Evolutionary conservation across 2,797 vertebrate species (phyloP).

Genomic region (Silurus lanzhouensis): DNA sequence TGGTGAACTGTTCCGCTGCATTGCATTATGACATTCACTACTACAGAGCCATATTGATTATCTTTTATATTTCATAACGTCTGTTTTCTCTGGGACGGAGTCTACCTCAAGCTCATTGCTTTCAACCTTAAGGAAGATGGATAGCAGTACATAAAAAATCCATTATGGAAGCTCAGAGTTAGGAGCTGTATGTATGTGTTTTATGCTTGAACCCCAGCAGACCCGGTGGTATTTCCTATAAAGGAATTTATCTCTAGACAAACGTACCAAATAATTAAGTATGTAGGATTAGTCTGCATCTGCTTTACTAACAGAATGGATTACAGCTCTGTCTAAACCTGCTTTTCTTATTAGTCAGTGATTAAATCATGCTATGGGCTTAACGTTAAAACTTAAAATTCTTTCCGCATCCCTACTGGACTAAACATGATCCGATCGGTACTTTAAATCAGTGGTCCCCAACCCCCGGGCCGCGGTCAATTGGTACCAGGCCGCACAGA

Average conservation of each 20-base stretch:
- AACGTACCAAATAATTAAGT: slow-evolving; percentile 30
- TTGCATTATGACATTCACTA: not conserved
- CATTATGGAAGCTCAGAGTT: slow-evolving; percentile 29
- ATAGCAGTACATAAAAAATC: slow-evolving; percentile 25
- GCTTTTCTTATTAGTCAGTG: not conserved
- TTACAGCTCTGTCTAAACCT: slow-evolving; percentile 19
- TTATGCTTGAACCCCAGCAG: slow-evolving; percentile 18
- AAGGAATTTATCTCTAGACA: slow-evolving; percentile 15
- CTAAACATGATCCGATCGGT: not conserved
- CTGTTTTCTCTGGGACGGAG: slow-evolving; percentile 6
- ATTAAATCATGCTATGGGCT: not conserved
- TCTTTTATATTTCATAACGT: slow-evolving; percentile 35
- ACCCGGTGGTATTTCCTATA: not conserved
- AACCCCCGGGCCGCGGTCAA: too few species aligned
- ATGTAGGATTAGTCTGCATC: slow-evolving; percentile 33
- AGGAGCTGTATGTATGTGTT: slow-evolving; percentile 26
- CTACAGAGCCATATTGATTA: slow-evolving; percentile 24
- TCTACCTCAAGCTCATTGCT: not conserved
- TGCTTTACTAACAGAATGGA: slow-evolving; percentile 21
- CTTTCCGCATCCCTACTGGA: not conserved
- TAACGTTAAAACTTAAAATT: slow-evolving; percentile 1
- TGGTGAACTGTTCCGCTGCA: not conserved
- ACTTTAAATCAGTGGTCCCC: not conserved
- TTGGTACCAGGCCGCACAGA: too few species aligned
- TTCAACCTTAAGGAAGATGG: slow-evolving; percentile 36